Evolutionary conservation across 2,113 vertebrate genomes (phyloP), one percentile per base, ranked within the genome.

Genomic region (Cyprinodon brontotheroides): DNA sequence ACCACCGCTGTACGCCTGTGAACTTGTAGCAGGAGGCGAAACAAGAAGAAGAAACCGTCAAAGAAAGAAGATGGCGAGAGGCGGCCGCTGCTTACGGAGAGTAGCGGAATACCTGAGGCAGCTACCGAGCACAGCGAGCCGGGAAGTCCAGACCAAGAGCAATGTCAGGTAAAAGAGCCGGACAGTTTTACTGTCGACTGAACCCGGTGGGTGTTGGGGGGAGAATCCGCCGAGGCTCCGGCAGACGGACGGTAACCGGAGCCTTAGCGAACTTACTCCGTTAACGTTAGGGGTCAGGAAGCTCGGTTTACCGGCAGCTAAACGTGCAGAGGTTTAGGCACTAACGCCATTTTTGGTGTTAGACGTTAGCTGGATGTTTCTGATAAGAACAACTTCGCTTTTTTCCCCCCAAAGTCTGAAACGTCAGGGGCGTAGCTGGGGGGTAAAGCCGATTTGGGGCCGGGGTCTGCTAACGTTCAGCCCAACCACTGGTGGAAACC

Each of bases 31-130:
- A 7, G 41, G 1, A 0, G 38, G 38, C 17, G 61, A 72, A 38
- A 38, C 53, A 61, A 73, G 62, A 71, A 38, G 60, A 61, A 73
- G 62, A 71, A 74, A 63, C n/a, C 4, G 65, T 72, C 20, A 72
- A 29, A 78, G 50, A 82, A 78, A 43, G 72, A 95, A 92, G 82
- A 95, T 95, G 94, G 94, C 94, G 87, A 94, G 92, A 91, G 92
- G 93, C 3, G n/a, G 83, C 15, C 76, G 92, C 50, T 90, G 86
- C 63, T 70, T 95, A 57, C 79, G 87, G 12, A 91, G 60, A 83
- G 92, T 94, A 1, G 91, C 89, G 0, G 88, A 93, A 69, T 94
- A 92, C 64, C 62, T 94, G 9, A 93, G 83, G 65, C 84, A 88
- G 62, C 66, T 93, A 22, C 91, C 91, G 6, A 81, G 74, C 13